A percentile compares a stretch with the other conserved stretches of the same genome.
Conservation (phyloP, 2,797 vertebrate species). For the Manis crassicaudata region DNA sequence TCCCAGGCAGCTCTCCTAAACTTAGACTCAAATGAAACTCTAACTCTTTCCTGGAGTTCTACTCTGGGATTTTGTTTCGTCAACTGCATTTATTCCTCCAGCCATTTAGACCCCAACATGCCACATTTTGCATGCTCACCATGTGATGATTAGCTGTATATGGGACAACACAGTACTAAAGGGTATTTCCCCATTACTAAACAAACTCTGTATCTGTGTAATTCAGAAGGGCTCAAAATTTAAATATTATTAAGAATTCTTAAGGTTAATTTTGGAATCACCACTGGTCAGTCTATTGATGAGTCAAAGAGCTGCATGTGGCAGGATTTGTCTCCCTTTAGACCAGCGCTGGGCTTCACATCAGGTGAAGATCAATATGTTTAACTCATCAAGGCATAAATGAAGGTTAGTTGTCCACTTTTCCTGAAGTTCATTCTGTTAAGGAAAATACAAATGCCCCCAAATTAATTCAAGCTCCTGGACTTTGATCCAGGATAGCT, state of each 20-base stretch:
- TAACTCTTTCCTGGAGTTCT: no score
- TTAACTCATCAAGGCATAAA: background rate
- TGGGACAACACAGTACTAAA: background rate
- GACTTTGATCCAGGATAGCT: background rate
- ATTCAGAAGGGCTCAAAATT: background rate
- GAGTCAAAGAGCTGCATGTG: background rate
- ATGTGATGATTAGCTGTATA: background rate
- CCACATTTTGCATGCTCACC: accelerated
- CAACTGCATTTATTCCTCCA: background rate
- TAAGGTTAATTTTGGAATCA: background rate
- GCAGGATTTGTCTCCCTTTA: background rate
- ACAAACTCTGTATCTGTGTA: background rate
- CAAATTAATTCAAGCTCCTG: background rate
- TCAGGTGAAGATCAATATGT: background rate
- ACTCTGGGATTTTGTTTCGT: no score
- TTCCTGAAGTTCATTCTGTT: background rate
- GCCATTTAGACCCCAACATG: accelerated
- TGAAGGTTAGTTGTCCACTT: background rate
- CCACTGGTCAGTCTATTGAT: background rate
- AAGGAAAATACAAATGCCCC: background rate
- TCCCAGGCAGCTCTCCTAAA: no score
- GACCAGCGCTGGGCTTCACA: background rate
- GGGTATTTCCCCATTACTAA: background rate
- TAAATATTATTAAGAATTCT: background rate
- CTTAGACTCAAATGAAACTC: no score